Conservation (phyloP, 2,113 vertebrate species). For the Psophia crepitans region DNA sequence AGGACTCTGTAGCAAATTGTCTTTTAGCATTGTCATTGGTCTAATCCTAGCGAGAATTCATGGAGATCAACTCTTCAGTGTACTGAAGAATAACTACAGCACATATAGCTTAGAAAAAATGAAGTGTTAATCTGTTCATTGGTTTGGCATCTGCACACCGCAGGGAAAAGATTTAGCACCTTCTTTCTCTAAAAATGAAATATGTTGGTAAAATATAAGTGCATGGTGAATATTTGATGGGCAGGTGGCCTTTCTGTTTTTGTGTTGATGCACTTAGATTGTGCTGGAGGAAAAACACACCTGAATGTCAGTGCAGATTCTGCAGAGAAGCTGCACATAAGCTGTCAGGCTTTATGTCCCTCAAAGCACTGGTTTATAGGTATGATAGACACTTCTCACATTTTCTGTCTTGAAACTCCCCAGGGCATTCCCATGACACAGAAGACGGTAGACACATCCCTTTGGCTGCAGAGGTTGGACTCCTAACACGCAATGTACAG, state of each 20-base stretch:
- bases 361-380: conserved; percentile 15
- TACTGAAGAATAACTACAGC: not conserved
- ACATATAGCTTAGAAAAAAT: not conserved
- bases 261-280: not conserved
- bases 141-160: not conserved
- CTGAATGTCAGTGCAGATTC: conserved; percentile 60
- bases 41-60: not conserved
- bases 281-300: conserved; percentile 62
- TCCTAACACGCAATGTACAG: conserved; percentile 70
- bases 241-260: conserved; percentile 61
- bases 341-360: conserved; percentile 44
- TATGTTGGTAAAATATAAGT: not conserved
- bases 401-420: not conserved
- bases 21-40: not conserved
- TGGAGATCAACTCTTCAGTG: not conserved
- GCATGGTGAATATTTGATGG: conserved; percentile 42
- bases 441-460: conserved; percentile 22
- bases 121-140: conserved; percentile 7
- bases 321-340: not conserved
- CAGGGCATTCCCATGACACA: conserved; percentile 62
- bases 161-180: conserved; percentile 30
- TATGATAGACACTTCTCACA: conserved; percentile 27
- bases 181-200: conserved; percentile 31
- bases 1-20: not conserved
- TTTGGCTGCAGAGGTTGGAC: conserved; percentile 73